These are phyloP conservation scores for Phorcus lineatus DNA, from an alignment of 2,888 invertebrate genomes.

Conservation along the genomic window DNA sequence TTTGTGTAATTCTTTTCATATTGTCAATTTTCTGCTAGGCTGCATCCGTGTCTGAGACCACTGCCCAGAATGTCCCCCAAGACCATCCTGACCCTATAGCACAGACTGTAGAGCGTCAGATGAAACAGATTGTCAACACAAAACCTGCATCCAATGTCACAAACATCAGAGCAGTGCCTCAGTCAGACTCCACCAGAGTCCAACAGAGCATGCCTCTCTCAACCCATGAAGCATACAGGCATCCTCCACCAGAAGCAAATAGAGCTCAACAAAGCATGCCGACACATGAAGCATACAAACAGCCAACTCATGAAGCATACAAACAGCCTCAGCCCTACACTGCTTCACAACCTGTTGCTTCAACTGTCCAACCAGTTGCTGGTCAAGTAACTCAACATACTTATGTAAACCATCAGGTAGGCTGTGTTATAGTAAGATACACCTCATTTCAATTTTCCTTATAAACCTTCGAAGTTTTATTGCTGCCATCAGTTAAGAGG, in stretches of 20 bases:
- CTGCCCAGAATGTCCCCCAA: not conserved
- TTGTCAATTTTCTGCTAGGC: too few species aligned
- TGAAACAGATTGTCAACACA: slow-evolving; percentile 41
- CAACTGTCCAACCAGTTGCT: not conserved
- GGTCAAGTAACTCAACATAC: too few species aligned
- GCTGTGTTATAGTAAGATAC: too few species aligned
- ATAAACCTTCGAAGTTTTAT: too few species aligned
- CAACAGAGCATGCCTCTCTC: slow-evolving; percentile 24
- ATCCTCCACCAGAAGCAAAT: slow-evolving; percentile 14
- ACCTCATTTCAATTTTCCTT: too few species aligned
- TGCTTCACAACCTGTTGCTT: not conserved
- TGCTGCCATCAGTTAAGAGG: too few species aligned
- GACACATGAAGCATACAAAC: not conserved
- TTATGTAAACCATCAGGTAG: too few species aligned
- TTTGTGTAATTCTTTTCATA: too few species aligned
- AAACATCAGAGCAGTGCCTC: not conserved
- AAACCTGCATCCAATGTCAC: slow-evolving; percentile 19
- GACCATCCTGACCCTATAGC: slow-evolving; percentile 21
- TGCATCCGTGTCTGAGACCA: not conserved
- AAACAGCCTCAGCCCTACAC: not conserved
- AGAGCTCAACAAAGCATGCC: not conserved
- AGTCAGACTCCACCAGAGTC: slow-evolving; percentile 6
- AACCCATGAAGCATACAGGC: not conserved
- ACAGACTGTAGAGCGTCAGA: slow-evolving; percentile 21
- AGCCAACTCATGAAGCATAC: not conserved